These are phyloP conservation scores for Acronicta psi DNA, from an alignment of 2,888 invertebrate species.

Conservation along the genomic window DNA sequence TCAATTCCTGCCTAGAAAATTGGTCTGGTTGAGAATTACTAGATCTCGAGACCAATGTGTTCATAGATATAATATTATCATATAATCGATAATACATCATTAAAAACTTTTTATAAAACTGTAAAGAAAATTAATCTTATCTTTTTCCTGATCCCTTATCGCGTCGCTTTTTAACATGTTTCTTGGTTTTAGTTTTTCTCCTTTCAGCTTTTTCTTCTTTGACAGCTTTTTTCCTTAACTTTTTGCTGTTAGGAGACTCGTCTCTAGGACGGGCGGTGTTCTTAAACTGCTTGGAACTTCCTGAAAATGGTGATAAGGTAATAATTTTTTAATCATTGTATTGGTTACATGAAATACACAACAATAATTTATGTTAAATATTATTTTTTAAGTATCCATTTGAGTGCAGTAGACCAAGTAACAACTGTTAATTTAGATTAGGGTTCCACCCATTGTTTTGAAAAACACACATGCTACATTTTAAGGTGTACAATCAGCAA, in stretches of 20 bases:
- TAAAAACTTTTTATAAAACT: conserved; percentile 8
- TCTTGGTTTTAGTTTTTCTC: conserved; percentile 96
- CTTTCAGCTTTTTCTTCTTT: conserved; percentile 97
- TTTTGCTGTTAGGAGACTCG: conserved; percentile 94
- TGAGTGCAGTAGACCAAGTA: background rate
- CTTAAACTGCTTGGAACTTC: conserved; percentile 86
- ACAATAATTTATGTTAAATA: too few relatives aligned
- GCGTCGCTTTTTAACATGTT: conserved; percentile 97
- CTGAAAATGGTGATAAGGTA: conserved; percentile 60
- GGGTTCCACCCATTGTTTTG: too few relatives aligned
- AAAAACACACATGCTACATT: background rate
- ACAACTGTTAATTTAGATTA: too few relatives aligned
- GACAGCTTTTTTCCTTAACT: conserved; percentile 95
- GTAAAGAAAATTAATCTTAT: conserved; percentile 53
- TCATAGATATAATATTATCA: too few relatives aligned
- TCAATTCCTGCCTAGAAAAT: too few relatives aligned
- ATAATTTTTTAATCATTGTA: too few relatives aligned
- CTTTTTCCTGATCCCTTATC: conserved; percentile 89
- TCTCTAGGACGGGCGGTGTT: conserved; percentile 92
- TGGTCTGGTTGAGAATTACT: too few relatives aligned
- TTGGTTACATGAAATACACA: too few relatives aligned
- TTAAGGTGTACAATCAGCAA: too few relatives aligned
- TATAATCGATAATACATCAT: too few relatives aligned
- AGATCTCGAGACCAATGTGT: too few relatives aligned
- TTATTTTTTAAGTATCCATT: too few relatives aligned